Percentiles rank a stretch among this genome's conserved stretches.
phyloP scores from a whole-genome alignment of 2,888 invertebrate species.

The Xestobium rufovillosum region DNA sequence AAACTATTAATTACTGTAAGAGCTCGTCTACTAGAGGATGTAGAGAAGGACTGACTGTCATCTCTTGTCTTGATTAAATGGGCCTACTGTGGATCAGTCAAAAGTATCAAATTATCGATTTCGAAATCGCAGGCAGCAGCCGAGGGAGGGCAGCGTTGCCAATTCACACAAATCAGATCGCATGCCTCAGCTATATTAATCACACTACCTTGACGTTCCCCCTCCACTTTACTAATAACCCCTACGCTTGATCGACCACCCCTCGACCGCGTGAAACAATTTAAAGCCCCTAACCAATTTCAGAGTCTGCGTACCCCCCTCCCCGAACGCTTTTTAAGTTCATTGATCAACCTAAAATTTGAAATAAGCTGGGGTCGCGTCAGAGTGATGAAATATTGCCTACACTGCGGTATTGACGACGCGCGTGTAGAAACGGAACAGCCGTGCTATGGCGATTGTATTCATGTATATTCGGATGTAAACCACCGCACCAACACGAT shows the following conservation, averaged over 20 bases:
- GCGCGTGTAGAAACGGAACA: conserved; percentile 30
- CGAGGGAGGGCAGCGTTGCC: conserved; percentile 35
- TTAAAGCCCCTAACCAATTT: conserved; percentile 26
- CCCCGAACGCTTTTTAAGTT: conserved; percentile 34
- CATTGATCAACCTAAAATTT: conserved; percentile 38
- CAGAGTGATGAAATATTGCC: conserved; percentile 33
- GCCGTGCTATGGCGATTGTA: conserved; percentile 27
- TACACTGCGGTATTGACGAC: conserved; percentile 28
- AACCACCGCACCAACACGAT: conserved; percentile 31
- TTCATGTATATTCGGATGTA: conserved; percentile 31
- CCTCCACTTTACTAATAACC: conserved; percentile 34
- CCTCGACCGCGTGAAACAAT: conserved; percentile 36
- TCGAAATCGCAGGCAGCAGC: conserved; percentile 35
- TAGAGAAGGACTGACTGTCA: no score
- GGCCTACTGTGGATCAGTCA: neutral
- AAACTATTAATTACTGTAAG: no score
- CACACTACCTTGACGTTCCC: conserved; percentile 46
- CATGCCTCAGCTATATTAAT: conserved; percentile 50
- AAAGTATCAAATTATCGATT: conserved; percentile 35
- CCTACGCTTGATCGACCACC: conserved; percentile 32
- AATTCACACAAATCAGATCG: conserved; percentile 47
- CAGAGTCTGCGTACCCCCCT: conserved; percentile 17
- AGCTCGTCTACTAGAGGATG: no score
- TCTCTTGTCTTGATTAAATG: no score
- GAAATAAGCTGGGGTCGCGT: conserved; percentile 31